phyloP scores from a whole-genome alignment of 2,888 invertebrate genomes.

The Thecophora atra region DNA sequence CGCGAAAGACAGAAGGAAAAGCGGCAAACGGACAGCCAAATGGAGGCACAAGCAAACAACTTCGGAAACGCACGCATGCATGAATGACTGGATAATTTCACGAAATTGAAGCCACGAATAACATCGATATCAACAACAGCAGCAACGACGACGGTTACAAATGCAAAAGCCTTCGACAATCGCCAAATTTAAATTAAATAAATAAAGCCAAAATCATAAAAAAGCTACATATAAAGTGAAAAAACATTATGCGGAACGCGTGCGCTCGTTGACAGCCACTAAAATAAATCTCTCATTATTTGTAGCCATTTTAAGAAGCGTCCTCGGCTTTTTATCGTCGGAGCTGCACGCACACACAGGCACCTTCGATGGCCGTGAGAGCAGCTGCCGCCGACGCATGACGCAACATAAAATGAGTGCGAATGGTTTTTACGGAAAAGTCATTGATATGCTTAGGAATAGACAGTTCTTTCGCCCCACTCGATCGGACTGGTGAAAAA shows the following conservation, averaged over 20 bases:
- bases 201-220: neutral
- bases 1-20: neutral
- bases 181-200: neutral
- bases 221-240: neutral
- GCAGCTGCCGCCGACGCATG: neutral
- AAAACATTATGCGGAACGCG: constrained; percentile 19
- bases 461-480: neutral
- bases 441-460: neutral
- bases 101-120: constrained; percentile 14
- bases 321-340: constrained; percentile 12
- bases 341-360: neutral
- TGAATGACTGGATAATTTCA: constrained; percentile 1
- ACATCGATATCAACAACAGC: neutral
- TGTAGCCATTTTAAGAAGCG: constrained; percentile 12
- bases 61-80: neutral
- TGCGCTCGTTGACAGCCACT: constrained; percentile 27
- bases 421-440: neutral
- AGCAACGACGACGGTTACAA: constrained; percentile 11
- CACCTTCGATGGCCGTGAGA: neutral
- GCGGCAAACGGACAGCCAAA: neutral
- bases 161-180: constrained; percentile 12
- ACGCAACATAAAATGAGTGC: neutral
- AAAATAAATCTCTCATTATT: constrained; percentile 33
- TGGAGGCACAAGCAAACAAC: neutral
- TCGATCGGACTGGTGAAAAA: neutral